Conservation (phyloP, 2,113 vertebrate species). For the Lagopus leucura region DNA sequence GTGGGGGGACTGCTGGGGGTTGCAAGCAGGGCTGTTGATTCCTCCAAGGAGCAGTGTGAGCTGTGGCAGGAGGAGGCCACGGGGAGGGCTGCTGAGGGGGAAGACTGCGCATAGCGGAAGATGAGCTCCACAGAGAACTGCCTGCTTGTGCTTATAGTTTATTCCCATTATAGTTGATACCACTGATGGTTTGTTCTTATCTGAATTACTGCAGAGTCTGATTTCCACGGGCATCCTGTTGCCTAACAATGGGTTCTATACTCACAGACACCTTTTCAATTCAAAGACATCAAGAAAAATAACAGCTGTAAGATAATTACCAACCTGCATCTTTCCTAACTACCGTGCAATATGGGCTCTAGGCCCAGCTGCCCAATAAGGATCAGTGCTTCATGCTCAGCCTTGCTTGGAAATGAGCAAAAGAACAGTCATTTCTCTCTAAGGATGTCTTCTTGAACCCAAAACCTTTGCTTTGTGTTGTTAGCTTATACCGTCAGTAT, state of each 20-base stretch:
- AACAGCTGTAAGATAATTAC: background rate
- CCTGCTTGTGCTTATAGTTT: background rate
- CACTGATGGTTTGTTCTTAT: background rate
- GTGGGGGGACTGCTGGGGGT: background rate
- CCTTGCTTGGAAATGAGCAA: background rate
- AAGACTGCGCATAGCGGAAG: rapidly evolving
- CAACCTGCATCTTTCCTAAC: background rate
- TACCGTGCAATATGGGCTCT: background rate
- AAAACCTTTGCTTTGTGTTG: background rate
- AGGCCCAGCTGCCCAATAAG: background rate
- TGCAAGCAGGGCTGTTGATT: background rate
- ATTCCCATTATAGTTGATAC: background rate
- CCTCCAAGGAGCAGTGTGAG: background rate
- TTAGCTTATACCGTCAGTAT: background rate
- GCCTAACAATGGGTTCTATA: background rate
- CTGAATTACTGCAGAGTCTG: background rate
- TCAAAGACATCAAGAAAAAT: background rate
- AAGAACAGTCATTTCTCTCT: background rate
- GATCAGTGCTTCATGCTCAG: background rate
- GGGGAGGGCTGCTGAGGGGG: background rate
- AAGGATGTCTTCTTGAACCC: background rate
- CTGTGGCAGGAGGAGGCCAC: background rate
- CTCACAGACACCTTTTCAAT: background rate
- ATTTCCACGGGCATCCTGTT: background rate
- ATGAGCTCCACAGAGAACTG: background rate